These are phyloP conservation scores for Lepilemur septentrionalis DNA, from an alignment of 2,797 vertebrate genomes.

Conservation along the genomic window DNA sequence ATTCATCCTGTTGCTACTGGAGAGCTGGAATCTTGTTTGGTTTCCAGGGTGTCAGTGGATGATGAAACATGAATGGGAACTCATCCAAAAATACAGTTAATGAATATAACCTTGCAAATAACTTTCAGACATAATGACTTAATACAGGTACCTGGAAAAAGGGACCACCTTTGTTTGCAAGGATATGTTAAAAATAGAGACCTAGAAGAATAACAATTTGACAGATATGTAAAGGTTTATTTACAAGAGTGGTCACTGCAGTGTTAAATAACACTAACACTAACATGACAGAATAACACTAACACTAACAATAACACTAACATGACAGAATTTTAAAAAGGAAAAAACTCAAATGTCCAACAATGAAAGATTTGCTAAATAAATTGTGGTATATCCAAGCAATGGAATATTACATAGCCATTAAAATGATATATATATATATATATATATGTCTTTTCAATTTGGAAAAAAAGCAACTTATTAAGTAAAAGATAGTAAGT, in stretches of 20 bases:
- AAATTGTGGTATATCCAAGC: neutral
- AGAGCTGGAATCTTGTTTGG: neutral
- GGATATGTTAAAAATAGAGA: neutral
- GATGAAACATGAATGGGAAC: constrained; percentile 2
- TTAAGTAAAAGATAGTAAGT: neutral
- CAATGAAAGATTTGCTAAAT: constrained; percentile 17
- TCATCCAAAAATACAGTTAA: neutral
- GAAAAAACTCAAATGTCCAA: neutral
- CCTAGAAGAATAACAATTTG: neutral
- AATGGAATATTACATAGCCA: neutral
- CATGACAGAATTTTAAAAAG: constrained; percentile 1
- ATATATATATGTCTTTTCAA: neutral
- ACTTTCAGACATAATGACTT: neutral
- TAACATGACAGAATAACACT: too few relatives aligned
- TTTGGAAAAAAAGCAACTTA: neutral
- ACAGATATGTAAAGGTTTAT: neutral
- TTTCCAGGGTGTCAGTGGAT: neutral
- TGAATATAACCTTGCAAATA: neutral
- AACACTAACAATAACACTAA: too few relatives aligned
- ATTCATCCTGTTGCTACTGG: neutral
- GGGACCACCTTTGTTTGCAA: constrained; percentile 4
- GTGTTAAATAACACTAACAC: too few relatives aligned
- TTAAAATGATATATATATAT: neutral
- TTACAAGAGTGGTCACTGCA: neutral
- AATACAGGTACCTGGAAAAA: neutral